phyloP scores from a whole-genome alignment of 2,888 invertebrate species.

The Andrena camellia region DNA sequence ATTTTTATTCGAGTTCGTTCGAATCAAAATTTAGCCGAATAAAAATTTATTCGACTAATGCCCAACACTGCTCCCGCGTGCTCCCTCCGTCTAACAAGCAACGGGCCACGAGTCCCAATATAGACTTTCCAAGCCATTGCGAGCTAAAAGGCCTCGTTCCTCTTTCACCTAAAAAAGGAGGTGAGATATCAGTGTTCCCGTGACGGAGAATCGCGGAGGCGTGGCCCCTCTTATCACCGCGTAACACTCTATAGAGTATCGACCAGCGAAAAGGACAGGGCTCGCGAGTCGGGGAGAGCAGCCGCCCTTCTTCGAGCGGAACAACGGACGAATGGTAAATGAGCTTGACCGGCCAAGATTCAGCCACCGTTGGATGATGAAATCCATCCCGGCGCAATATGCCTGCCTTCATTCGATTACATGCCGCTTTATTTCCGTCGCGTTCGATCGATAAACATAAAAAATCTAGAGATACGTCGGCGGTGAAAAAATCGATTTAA shows the following conservation, averaged over 20 bases:
- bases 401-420: neutral
- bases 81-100: neutral
- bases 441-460: slow-evolving; percentile 40
- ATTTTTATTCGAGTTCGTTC: too few relatives aligned
- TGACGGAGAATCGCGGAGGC: slow-evolving; percentile 42
- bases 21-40: too few relatives aligned
- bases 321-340: too few relatives aligned
- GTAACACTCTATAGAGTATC: slow-evolving; percentile 44
- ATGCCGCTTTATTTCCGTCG: slow-evolving; percentile 7
- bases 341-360: neutral
- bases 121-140: neutral
- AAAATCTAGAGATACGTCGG: slow-evolving; percentile 35
- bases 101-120: neutral
- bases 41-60: too few relatives aligned
- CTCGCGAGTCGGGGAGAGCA: neutral
- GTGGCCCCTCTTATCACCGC: slow-evolving; percentile 40
- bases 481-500: slow-evolving; percentile 40
- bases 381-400: neutral
- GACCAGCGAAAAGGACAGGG: slow-evolving; percentile 31
- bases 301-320: neutral
- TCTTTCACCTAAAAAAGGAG: neutral
- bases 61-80: neutral
- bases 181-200: slow-evolving; percentile 5
- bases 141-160: slow-evolving; percentile 9
- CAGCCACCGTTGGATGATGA: neutral